A percentile compares a stretch with the other conserved stretches of the same genome.
These are phyloP conservation scores for Morpho achilles DNA, from an alignment of 2,888 invertebrate genomes.

Conservation along the genomic window DNA sequence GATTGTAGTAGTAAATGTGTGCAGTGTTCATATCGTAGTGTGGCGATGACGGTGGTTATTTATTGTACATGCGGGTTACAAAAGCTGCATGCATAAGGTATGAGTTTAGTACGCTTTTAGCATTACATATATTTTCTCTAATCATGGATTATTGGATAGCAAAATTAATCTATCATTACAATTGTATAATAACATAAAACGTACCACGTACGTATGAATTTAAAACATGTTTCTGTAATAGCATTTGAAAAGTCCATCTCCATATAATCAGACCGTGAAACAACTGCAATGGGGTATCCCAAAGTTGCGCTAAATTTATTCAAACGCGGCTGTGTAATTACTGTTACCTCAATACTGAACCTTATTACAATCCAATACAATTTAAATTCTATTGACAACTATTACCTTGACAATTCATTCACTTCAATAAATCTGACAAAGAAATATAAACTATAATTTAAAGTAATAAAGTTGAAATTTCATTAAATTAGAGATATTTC, in stretches of 20 bases:
- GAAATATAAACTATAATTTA: conserved; percentile 5
- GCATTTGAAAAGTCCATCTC: conserved; percentile 35
- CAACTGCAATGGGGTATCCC: conserved; percentile 64
- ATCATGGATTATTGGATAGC: no score
- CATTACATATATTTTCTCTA: no score
- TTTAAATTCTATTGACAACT: conserved; percentile 29
- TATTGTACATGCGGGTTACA: no score
- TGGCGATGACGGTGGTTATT: no score
- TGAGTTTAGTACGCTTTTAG: no score
- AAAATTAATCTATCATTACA: no score
- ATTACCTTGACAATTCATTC: conserved; percentile 14
- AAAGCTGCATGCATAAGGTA: no score
- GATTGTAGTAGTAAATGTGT: no score
- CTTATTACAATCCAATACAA: conserved; percentile 27
- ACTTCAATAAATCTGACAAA: conserved; percentile 3
- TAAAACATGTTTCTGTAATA: no score
- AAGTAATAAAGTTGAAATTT: conserved; percentile 26
- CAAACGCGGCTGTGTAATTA: conserved; percentile 42
- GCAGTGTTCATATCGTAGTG: no score
- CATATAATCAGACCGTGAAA: conserved; percentile 37
- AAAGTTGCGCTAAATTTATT: conserved; percentile 67
- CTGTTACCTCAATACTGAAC: conserved; percentile 32
- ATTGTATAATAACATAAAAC: no score
- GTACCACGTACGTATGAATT: no score
- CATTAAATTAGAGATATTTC: background rate